Conservation (phyloP, 2,888 invertebrate genomes). For the Cistogaster globosa region DNA sequence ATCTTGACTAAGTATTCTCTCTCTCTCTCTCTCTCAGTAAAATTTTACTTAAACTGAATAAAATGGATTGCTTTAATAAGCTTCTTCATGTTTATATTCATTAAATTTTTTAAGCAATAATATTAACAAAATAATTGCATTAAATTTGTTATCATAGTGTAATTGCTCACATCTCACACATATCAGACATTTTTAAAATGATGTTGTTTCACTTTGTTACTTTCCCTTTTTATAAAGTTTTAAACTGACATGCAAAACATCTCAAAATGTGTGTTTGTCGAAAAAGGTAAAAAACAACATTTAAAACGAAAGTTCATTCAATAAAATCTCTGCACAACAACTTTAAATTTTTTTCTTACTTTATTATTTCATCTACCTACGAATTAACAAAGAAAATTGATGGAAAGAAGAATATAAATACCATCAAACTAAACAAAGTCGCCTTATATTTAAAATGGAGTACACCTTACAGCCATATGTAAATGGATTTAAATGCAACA, state of each 20-base stretch:
- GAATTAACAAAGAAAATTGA: conserved; percentile 24
- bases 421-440: conserved; percentile 19
- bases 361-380: conserved; percentile 2
- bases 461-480: conserved; percentile 25
- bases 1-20: too few relatives aligned
- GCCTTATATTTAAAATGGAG: conserved; percentile 16
- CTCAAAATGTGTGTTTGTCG: conserved; percentile 23
- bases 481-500: background rate
- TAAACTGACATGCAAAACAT: conserved; percentile 12
- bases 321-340: conserved; percentile 25
- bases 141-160: conserved; percentile 7
- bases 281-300: conserved; percentile 50
- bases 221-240: conserved; percentile 55
- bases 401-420: conserved; percentile 7
- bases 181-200: conserved; percentile 19
- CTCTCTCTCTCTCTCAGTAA: too few relatives aligned
- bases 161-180: background rate
- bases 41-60: too few relatives aligned
- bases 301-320: conserved; percentile 55
- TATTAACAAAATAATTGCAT: background rate
- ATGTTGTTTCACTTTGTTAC: conserved; percentile 5
- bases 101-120: too few relatives aligned
- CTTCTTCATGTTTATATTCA: too few relatives aligned
- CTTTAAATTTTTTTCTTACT: background rate
- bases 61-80: too few relatives aligned